phyloP scores from a whole-genome alignment of 2,888 invertebrate genomes.

The Drosophila rellima region DNA sequence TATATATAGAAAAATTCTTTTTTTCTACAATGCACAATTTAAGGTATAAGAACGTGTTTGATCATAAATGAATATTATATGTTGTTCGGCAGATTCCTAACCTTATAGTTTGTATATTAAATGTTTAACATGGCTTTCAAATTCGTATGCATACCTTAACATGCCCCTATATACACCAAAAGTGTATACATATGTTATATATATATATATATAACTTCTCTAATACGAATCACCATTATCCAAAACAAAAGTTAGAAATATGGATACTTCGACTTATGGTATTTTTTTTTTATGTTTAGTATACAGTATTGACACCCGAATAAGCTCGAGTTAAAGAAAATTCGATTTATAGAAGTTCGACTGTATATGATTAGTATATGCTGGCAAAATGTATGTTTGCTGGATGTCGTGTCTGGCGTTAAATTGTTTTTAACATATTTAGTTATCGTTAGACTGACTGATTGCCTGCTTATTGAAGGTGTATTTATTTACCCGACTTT shows the following conservation, averaged over 20 bases:
- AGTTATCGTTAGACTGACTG: constrained; percentile 67
- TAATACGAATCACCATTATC: no score
- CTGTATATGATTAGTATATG: constrained; percentile 55
- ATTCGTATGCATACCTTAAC: constrained; percentile 60
- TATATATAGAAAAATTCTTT: not conserved
- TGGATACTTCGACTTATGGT: no score
- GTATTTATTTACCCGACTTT: constrained; percentile 14
- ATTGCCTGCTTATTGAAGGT: constrained; percentile 68
- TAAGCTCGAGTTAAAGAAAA: no score
- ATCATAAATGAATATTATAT: not conserved
- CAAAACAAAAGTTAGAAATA: no score
- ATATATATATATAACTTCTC: no score
- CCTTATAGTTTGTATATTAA: constrained; percentile 21
- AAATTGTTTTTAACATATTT: constrained; percentile 36
- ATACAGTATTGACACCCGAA: no score
- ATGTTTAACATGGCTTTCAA: constrained; percentile 72
- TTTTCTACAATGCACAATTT: constrained; percentile 28
- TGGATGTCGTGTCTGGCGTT: constrained; percentile 33
- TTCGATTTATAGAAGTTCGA: no score
- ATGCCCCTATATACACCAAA: constrained; percentile 39
- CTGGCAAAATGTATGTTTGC: constrained; percentile 67
- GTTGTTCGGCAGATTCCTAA: constrained; percentile 26
- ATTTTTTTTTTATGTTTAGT: no score
- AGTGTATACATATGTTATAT: constrained; percentile 42
- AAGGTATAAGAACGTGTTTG: constrained; percentile 10